A percentile compares a stretch with the other conserved stretches of the same genome.
phyloP scores from a whole-genome alignment of 2,113 vertebrate genomes.

The Ahaetulla prasina region DNA sequence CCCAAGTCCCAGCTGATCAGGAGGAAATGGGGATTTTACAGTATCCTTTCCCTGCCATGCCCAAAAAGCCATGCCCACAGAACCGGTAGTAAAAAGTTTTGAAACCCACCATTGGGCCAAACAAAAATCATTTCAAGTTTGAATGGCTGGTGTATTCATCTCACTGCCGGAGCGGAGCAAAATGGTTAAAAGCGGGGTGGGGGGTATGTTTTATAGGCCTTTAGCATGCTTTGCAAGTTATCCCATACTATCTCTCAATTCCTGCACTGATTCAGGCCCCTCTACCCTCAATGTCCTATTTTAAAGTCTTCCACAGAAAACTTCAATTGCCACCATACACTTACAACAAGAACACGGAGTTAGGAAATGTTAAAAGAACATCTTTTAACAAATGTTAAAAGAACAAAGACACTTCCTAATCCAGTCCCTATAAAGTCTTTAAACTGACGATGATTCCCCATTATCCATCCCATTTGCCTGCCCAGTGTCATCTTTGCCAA shows the following conservation, averaged over 20 bases:
- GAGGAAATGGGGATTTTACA: too few species aligned
- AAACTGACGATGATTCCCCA: background rate
- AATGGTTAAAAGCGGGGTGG: background rate
- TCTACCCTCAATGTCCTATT: background rate
- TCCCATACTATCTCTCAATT: background rate
- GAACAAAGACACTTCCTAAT: background rate
- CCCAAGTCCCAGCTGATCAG: too few species aligned
- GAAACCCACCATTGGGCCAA: too few species aligned
- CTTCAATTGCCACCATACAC: background rate
- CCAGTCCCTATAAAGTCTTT: too few species aligned
- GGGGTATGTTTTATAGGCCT: background rate
- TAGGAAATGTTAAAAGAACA: background rate
- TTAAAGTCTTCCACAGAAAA: background rate
- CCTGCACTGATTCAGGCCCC: too few species aligned
- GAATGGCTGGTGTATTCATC: background rate
- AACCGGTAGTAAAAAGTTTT: too few species aligned
- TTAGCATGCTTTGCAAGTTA: background rate
- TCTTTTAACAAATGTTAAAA: too few species aligned
- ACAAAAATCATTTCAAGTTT: background rate
- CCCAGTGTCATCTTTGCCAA: background rate
- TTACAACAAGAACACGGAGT: background rate
- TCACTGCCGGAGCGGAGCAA: background rate
- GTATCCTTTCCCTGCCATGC: too few species aligned
- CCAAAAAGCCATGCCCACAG: too few species aligned
- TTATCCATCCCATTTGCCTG: background rate